A percentile compares a stretch with the other conserved stretches of the same genome.
Conservation (phyloP, 2,797 vertebrate genomes). For the Silurus aristotelis region DNA sequence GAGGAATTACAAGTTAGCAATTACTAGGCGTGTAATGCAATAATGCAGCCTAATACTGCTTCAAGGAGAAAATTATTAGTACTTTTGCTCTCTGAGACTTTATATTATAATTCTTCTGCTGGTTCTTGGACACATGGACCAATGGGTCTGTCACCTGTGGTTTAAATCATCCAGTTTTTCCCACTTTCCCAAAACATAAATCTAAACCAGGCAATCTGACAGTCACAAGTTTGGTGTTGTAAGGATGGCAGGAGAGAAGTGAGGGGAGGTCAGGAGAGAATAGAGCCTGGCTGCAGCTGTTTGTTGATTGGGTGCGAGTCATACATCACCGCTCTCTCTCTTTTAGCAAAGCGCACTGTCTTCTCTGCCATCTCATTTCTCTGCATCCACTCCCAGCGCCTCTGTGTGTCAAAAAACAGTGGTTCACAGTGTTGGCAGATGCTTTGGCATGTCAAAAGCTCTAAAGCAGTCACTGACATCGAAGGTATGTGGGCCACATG, state of each 20-base stretch:
- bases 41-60: not conserved
- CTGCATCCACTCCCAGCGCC: conserved; percentile 31
- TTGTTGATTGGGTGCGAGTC: conserved; percentile 48
- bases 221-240: conserved; percentile 17
- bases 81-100: not conserved
- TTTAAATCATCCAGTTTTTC: not conserved
- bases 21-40: not conserved
- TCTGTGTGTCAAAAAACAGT: conserved; percentile 41
- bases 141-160: not conserved
- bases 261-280: conserved; percentile 24
- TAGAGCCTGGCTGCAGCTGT: conserved; percentile 35
- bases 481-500: conserved; percentile 29
- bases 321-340: conserved; percentile 45
- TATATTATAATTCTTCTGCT: not conserved
- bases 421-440: conserved; percentile 44
- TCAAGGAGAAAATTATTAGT: not conserved
- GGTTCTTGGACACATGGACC: not conserved
- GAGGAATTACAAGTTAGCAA: not conserved
- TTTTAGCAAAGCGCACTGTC: conserved; percentile 26
- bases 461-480: conserved; percentile 37
- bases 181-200: conserved; percentile 7
- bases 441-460: conserved; percentile 34
- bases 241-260: conserved; percentile 34
- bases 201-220: not conserved
- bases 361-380: conserved; percentile 35